Evolutionary conservation across 1,140 invertebrate genomes (phyloP), one percentile per base, ranked within the genome.

Genomic region (Nasonia giraulti): DNA sequence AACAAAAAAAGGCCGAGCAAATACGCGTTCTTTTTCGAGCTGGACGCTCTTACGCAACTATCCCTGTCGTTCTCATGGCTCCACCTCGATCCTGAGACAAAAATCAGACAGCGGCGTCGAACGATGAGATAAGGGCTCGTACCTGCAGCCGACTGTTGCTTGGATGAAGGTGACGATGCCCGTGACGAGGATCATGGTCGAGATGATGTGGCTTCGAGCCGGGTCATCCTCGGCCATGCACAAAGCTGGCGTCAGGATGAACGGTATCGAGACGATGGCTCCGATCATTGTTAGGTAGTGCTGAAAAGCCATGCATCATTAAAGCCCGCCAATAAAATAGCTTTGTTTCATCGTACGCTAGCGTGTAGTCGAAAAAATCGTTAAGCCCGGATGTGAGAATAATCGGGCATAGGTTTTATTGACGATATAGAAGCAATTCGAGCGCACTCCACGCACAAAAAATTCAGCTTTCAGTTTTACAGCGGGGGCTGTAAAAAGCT

Each of bases 251-350:
- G 96, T 96, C 66, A 98, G 90, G 69, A 98, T 96, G 86, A 98
- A 97, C 0, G 97, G 97, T 84, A 97, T 97, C 1, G 96, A 95
- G 0, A 98, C 96, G 44, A 97, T 97, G 0, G 96, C 96, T 0
- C 97, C 97, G 62, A 98, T 97, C 96, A 98, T 97, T 0, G 97
- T 97, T 82, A 98, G 91, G 90, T 97, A 98, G 90, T 98, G 97
- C 96, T 98, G 93, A 81, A 90, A 91, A 84, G 23, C 6, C 23
- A 31, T 62, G 5, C 17, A 62, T n/a, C n/a, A n/a, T 62, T 62
- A 62, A n/a, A n/a, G 5, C 5, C 0, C 14, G 17, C 20, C 55
- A n/a, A 20, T 62, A 7, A 62, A 62, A 20, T 0, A 44, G 40
- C 40, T 44, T 44, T 10, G 40, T 44, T 10, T 8, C 8, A 44